Evolutionary conservation across 2,797 vertebrate species (phyloP).

Genomic region (Thamnophis elegans): DNA sequence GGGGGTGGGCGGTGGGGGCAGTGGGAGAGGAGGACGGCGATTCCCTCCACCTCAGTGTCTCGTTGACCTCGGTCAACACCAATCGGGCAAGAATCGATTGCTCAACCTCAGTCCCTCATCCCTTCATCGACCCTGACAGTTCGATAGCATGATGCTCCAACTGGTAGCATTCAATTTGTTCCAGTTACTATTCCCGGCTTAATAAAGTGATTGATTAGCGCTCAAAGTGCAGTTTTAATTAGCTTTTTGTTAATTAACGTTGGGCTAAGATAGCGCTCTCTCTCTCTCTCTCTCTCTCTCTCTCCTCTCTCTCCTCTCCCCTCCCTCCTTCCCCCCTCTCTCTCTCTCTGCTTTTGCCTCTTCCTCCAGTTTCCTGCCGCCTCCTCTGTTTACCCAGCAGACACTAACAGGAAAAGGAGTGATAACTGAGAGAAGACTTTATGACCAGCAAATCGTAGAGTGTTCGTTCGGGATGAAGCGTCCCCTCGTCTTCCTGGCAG

Average conservation of each 20-base stretch:
- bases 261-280: slow-evolving; percentile 64
- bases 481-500: background rate
- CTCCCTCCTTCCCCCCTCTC: slow-evolving; percentile 60
- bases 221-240: slow-evolving; percentile 83
- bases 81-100: slow-evolving; percentile 66
- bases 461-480: too few species aligned
- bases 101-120: slow-evolving; percentile 68
- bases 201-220: slow-evolving; percentile 87
- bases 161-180: slow-evolving; percentile 82
- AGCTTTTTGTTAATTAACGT: slow-evolving; percentile 84
- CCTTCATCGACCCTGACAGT: slow-evolving; percentile 66
- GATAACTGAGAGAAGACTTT: background rate
- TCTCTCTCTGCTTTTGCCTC: slow-evolving; percentile 18
- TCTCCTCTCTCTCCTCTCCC: slow-evolving; percentile 55
- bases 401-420: background rate
- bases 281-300: slow-evolving; percentile 49
- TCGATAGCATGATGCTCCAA: slow-evolving; percentile 67
- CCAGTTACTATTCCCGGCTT: slow-evolving; percentile 73
- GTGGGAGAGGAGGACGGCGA: background rate
- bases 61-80: slow-evolving; percentile 25
- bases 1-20: background rate
- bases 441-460: background rate
- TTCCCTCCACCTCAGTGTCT: background rate
- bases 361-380: slow-evolving; percentile 61
- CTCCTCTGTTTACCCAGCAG: background rate